These are phyloP conservation scores for Eubasilissa splendida DNA, from an alignment of 2,888 invertebrate species.

Conservation along the genomic window DNA sequence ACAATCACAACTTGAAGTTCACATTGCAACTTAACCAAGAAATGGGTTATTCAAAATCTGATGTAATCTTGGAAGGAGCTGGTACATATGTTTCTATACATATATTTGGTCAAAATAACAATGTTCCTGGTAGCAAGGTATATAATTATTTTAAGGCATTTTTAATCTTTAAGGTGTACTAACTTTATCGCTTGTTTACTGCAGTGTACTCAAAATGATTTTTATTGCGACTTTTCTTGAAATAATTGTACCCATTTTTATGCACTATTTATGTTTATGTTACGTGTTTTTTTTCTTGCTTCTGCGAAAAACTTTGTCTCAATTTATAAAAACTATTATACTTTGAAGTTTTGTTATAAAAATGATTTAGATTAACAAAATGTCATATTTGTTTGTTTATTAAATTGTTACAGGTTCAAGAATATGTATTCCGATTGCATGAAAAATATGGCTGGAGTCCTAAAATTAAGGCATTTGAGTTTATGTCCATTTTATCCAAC, in stretches of 20 bases:
- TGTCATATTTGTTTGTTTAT: slow-evolving; percentile 24
- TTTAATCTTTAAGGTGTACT: background rate
- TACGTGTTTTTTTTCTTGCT: no score
- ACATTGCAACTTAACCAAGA: slow-evolving; percentile 89
- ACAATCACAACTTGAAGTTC: slow-evolving; percentile 94
- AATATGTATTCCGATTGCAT: slow-evolving; percentile 89
- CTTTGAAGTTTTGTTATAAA: background rate
- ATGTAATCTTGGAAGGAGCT: slow-evolving; percentile 92
- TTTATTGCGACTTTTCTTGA: no score
- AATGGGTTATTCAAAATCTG: slow-evolving; percentile 86
- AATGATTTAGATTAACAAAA: background rate
- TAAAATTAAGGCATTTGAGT: slow-evolving; percentile 86
- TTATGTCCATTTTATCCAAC: slow-evolving; percentile 94
- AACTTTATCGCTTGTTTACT: slow-evolving; percentile 6
- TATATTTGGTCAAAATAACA: slow-evolving; percentile 93
- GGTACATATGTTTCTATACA: slow-evolving; percentile 87
- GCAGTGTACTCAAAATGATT: slow-evolving; percentile 3
- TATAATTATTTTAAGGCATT: slow-evolving; percentile 49
- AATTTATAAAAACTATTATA: background rate
- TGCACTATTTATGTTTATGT: no score
- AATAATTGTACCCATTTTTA: no score
- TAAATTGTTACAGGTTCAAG: slow-evolving; percentile 73
- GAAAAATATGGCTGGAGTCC: slow-evolving; percentile 98
- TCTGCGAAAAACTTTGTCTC: no score
- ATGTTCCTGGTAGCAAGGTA: slow-evolving; percentile 82